These are phyloP conservation scores for Leptinotarsa rubiginosa DNA, from an alignment of 2,888 invertebrate species.

Conservation along the genomic window DNA sequence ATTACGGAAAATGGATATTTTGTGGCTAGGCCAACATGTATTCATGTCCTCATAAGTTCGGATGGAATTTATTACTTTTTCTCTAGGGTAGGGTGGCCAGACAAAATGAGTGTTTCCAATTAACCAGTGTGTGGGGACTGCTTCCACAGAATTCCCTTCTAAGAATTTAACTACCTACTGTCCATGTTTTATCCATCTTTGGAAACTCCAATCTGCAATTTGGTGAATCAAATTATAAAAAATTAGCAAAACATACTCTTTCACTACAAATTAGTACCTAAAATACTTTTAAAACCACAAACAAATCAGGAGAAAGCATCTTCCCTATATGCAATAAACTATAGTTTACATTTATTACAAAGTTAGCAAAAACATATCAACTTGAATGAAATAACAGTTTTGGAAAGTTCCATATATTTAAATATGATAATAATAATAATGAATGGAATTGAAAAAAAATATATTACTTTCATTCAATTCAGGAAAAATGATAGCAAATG, in stretches of 20 bases:
- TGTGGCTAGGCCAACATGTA: no score
- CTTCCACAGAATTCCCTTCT: slow-evolving; percentile 14
- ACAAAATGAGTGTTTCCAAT: background rate
- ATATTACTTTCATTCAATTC: background rate
- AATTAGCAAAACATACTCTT: slow-evolving; percentile 6
- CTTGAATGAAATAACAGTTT: background rate
- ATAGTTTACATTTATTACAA: background rate
- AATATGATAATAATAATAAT: background rate
- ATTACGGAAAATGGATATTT: no score
- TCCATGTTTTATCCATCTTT: slow-evolving; percentile 9
- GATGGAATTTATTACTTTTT: slow-evolving; percentile 20
- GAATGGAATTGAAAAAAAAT: background rate
- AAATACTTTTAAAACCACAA: background rate
- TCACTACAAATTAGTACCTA: background rate
- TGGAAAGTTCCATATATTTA: background rate
- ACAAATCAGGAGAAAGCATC: background rate
- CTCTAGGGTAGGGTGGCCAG: background rate
- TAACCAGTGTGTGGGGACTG: slow-evolving; percentile 10
- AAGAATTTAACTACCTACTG: slow-evolving; percentile 13
- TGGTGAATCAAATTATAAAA: slow-evolving; percentile 5
- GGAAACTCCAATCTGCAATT: background rate
- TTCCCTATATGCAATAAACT: background rate
- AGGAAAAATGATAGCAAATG: slow-evolving; percentile 12
- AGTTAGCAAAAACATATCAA: background rate
- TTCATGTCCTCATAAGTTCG: slow-evolving; percentile 18